Percentiles rank a stretch among this genome's conserved stretches.
Evolutionary conservation across 2,888 invertebrate species (phyloP).

Genomic region (Eupithecia centaureata): DNA sequence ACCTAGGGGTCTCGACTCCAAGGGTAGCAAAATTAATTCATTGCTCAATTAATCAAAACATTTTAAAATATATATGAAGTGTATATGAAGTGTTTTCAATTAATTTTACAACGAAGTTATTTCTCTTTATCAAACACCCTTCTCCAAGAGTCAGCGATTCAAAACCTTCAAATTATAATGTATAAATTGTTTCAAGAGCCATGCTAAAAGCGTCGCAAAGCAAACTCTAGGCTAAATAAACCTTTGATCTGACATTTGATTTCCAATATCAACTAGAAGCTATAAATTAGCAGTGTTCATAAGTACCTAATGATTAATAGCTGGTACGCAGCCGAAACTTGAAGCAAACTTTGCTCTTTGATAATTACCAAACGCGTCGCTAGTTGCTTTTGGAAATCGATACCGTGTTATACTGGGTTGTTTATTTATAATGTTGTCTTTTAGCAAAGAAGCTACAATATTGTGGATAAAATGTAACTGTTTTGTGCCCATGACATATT

Average conservation of each 20-base stretch:
- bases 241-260: conserved; percentile 24
- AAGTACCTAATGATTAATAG: conserved; percentile 36
- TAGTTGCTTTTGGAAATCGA: conserved; percentile 26
- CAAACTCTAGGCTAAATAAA: neutral
- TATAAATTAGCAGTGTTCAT: conserved; percentile 28
- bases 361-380: conserved; percentile 29
- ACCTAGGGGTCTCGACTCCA: too few species aligned
- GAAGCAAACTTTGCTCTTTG: conserved; percentile 27
- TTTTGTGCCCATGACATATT: too few species aligned
- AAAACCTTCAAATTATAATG: neutral
- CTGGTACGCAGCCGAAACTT: conserved; percentile 28
- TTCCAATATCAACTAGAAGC: conserved; percentile 28
- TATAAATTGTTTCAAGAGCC: neutral
- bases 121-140: too few species aligned
- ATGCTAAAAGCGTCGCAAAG: neutral
- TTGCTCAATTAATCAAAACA: too few species aligned
- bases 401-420: conserved; percentile 11
- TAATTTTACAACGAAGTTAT: too few species aligned
- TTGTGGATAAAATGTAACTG: too few species aligned
- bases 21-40: too few species aligned
- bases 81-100: too few species aligned
- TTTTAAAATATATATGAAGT: too few species aligned
- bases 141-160: neutral
- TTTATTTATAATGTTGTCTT: conserved; percentile 1
- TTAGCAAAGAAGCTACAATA: too few species aligned